These are phyloP conservation scores for Trididemnum miniatum DNA, from an alignment of 23 tunicate species.

Conservation along the genomic window DNA sequence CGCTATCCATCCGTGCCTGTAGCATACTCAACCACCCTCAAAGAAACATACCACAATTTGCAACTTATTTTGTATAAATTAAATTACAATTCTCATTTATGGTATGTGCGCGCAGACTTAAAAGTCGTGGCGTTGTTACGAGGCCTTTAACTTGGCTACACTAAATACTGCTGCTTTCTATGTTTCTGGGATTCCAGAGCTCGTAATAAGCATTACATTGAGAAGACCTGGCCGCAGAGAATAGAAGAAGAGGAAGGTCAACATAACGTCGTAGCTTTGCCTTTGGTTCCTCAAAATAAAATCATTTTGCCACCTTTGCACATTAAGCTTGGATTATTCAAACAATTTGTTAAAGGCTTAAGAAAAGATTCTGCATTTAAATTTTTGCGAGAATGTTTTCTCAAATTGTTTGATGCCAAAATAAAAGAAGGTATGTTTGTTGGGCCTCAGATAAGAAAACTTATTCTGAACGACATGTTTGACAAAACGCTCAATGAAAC, in stretches of 20 bases:
- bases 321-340: neutral
- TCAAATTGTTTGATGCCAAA: no score
- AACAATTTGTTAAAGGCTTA: no score
- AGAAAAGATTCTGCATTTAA: no score
- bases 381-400: no score
- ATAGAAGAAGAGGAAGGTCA: neutral
- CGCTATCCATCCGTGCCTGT: no score
- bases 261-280: neutral
- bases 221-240: neutral
- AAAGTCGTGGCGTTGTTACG: neutral
- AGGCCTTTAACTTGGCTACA: constrained; percentile 10
- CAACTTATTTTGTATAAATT: neutral
- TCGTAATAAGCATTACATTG: neutral
- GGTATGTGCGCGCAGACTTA: constrained; percentile 11
- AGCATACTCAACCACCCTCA: no score
- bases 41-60: no score
- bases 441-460: constrained; percentile 6
- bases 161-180: no score
- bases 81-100: neutral
- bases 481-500: no score
- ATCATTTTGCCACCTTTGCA: neutral
- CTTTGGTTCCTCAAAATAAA: neutral
- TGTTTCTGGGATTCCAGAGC: constrained; percentile 6
- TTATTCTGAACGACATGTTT: constrained; percentile 9
- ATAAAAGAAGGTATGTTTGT: no score